A percentile compares a stretch with the other conserved stretches of the same genome.
Conservation (phyloP, 2,113 vertebrate genomes). For the Vidua chalybeata region DNA sequence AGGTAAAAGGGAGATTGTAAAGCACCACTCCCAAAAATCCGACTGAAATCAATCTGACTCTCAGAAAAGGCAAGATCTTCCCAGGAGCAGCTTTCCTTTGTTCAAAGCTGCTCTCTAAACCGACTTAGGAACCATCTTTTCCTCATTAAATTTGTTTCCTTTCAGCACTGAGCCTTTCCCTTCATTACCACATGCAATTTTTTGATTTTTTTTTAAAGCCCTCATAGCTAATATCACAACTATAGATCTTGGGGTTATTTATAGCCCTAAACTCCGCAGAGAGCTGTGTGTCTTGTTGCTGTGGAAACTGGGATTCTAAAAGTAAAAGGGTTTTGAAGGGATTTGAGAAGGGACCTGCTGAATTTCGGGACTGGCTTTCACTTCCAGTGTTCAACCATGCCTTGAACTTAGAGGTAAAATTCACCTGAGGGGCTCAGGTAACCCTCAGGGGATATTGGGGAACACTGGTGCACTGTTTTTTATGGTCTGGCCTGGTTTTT, state of each 20-base stretch:
- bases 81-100: not conserved
- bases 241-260: conserved; percentile 70
- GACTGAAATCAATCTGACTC: not conserved
- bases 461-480: not conserved
- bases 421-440: not conserved
- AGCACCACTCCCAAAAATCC: not conserved
- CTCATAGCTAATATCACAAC: conserved; percentile 37
- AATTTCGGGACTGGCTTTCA: not conserved
- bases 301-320: conserved; percentile 59
- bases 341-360: not conserved
- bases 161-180: not conserved
- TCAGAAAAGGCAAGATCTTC: not conserved
- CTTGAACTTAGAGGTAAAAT: not conserved
- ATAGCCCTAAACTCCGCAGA: conserved; percentile 66
- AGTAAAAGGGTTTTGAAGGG: not conserved
- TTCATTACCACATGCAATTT: not conserved
- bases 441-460: not conserved
- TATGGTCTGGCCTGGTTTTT: not conserved
- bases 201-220: not conserved
- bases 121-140: not conserved
- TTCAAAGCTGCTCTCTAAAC: not conserved
- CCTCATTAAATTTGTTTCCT: conserved; percentile 7
- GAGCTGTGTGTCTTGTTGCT: conserved; percentile 69
- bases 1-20: not conserved
- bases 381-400: not conserved